Evolutionary conservation across 2,113 vertebrate species (phyloP).

Genomic region (Oryzias melastigma): DNA sequence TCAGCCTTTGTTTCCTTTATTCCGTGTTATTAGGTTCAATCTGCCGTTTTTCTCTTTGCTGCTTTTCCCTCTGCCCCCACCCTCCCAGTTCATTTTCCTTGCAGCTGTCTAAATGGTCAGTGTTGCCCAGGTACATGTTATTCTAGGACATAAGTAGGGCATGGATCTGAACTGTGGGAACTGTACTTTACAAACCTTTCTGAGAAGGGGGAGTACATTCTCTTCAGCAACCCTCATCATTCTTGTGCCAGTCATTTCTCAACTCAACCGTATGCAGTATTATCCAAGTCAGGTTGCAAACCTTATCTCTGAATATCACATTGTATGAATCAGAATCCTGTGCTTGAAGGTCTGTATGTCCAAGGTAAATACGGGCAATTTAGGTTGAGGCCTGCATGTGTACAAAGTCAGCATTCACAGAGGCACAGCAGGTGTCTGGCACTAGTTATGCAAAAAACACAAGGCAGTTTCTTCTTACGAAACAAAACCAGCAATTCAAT

Average conservation of each 20-base stretch:
- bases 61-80: slow-evolving; percentile 6
- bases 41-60: slow-evolving; percentile 7
- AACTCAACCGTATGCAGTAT: slow-evolving; percentile 39
- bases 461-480: slow-evolving; percentile 7
- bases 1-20: slow-evolving; percentile 25
- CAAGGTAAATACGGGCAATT: slow-evolving; percentile 51
- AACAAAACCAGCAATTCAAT: slow-evolving; percentile 25
- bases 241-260: slow-evolving; percentile 53
- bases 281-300: slow-evolving; percentile 31
- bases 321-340: slow-evolving; percentile 29
- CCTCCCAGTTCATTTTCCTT: slow-evolving; percentile 17
- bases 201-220: slow-evolving; percentile 14
- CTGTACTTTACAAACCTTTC: slow-evolving; percentile 52
- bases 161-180: slow-evolving; percentile 52
- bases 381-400: slow-evolving; percentile 19
- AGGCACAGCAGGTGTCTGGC: slow-evolving; percentile 38
- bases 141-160: slow-evolving; percentile 63
- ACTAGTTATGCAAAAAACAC: slow-evolving; percentile 12
- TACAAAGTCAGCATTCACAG: neutral
- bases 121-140: slow-evolving; percentile 65
- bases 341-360: slow-evolving; percentile 11
- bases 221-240: slow-evolving; percentile 57
- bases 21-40: slow-evolving; percentile 47
- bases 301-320: slow-evolving; percentile 18
- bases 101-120: slow-evolving; percentile 66